Evolutionary conservation across 2,797 vertebrate genomes (phyloP).

Genomic region (Austrolebias charrua): DNA sequence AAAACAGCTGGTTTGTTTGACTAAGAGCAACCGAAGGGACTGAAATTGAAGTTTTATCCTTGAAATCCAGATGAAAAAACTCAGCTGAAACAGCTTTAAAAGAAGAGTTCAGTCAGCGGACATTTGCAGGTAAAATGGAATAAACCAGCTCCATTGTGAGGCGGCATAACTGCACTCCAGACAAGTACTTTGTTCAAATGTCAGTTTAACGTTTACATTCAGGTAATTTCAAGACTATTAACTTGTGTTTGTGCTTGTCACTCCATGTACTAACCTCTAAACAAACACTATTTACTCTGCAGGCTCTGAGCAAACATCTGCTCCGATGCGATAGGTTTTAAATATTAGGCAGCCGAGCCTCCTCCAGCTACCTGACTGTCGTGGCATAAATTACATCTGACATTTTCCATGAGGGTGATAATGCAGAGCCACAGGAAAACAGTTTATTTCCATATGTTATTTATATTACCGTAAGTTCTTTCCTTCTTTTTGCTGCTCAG

Average conservation of each 20-base stretch:
- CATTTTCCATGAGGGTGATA: slow-evolving; percentile 70
- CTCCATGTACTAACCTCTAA: slow-evolving; percentile 62
- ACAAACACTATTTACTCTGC: slow-evolving; percentile 71
- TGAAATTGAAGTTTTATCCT: slow-evolving; percentile 3
- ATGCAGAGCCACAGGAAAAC: slow-evolving; percentile 40
- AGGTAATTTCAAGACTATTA: slow-evolving; percentile 60
- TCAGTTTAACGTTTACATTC: slow-evolving; percentile 43
- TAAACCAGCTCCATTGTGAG: slow-evolving; percentile 23
- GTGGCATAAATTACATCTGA: slow-evolving; percentile 76
- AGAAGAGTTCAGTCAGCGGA: slow-evolving; percentile 34
- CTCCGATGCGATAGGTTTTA: slow-evolving; percentile 71
- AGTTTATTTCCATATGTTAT: slow-evolving; percentile 37
- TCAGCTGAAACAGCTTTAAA: slow-evolving; percentile 19
- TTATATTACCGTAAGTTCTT: slow-evolving; percentile 26
- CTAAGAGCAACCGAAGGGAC: not conserved
- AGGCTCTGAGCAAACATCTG: slow-evolving; percentile 75
- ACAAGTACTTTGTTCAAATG: slow-evolving; percentile 49
- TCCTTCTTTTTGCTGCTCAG: slow-evolving; percentile 11
- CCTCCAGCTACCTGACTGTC: slow-evolving; percentile 66
- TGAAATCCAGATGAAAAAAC: slow-evolving; percentile 7
- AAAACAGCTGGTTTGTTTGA: slow-evolving; percentile 1
- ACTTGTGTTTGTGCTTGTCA: slow-evolving; percentile 70
- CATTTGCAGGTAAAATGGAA: slow-evolving; percentile 32
- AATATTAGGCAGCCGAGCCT: slow-evolving; percentile 73
- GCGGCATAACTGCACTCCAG: slow-evolving; percentile 25